Conservation (phyloP, 2,113 vertebrate species). For the Crypturellus undulatus region DNA sequence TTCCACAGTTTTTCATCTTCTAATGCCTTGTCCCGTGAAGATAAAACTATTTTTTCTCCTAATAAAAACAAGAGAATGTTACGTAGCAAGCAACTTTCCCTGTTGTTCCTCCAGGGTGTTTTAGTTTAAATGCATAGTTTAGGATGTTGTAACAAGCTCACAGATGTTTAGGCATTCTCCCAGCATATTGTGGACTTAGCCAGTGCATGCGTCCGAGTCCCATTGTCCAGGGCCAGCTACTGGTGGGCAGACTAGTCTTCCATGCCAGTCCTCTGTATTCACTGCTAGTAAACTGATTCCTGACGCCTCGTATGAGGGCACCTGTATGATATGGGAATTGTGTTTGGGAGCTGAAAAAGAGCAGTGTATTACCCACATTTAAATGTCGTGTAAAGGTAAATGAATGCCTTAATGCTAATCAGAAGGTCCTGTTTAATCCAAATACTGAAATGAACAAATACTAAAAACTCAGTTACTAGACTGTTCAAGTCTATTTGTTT, state of each 20-base stretch:
- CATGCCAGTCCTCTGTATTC: neutral
- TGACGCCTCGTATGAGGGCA: neutral
- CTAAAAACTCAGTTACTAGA: neutral
- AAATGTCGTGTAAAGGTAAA: neutral
- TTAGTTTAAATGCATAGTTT: neutral
- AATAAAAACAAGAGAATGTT: neutral
- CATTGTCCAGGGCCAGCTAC: neutral
- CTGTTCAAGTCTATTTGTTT: neutral
- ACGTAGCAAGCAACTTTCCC: neutral
- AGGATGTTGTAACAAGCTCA: neutral
- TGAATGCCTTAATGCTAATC: neutral
- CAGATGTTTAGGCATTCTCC: no score
- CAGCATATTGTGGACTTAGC: neutral
- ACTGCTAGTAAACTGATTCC: neutral
- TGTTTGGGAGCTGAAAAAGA: neutral
- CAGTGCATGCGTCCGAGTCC: accelerated
- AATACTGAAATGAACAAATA: neutral
- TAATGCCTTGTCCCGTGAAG: neutral
- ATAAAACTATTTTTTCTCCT: constrained; percentile 15
- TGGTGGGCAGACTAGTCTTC: accelerated
- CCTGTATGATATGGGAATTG: neutral
- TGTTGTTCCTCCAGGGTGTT: accelerated
- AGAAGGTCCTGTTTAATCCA: no score
- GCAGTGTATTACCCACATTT: neutral
- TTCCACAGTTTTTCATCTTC: neutral